Conservation (phyloP, 2,113 vertebrate species). For the Proterorhinus semilunaris region DNA sequence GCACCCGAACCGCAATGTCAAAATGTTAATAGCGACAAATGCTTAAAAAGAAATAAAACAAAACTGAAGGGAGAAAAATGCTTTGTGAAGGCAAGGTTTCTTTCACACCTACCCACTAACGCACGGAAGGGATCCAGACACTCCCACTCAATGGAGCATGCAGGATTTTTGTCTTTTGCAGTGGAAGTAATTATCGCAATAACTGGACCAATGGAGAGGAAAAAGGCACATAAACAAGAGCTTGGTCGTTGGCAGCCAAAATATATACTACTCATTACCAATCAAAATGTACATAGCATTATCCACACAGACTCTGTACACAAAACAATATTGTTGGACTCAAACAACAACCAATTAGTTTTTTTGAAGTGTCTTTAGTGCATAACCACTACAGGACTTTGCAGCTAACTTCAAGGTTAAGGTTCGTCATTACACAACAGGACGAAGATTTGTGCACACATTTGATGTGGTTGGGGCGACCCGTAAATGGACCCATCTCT, state of each 20-base stretch:
- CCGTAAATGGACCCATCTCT: too few species aligned
- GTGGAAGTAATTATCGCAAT: slow-evolving; percentile 43
- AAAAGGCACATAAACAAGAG: slow-evolving; percentile 24
- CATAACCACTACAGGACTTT: background rate
- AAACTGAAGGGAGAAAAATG: slow-evolving; percentile 9
- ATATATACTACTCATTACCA: background rate
- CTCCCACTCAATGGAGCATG: slow-evolving; percentile 16
- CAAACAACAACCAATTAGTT: background rate
- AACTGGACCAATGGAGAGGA: slow-evolving; percentile 45
- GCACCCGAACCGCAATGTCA: slow-evolving; percentile 9
- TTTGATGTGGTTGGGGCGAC: too few species aligned
- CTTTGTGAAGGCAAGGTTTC: slow-evolving; percentile 33
- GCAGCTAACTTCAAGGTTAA: too few species aligned
- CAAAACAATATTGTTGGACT: background rate
- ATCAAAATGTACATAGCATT: background rate
- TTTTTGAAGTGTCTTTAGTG: background rate
- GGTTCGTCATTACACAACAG: too few species aligned
- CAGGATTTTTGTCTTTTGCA: slow-evolving; percentile 43
- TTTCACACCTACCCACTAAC: slow-evolving; percentile 33
- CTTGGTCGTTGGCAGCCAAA: slow-evolving; percentile 11
- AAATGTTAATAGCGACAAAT: slow-evolving; percentile 11
- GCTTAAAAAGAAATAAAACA: background rate
- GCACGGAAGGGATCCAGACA: slow-evolving; percentile 24
- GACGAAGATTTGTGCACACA: too few species aligned
- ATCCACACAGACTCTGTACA: background rate